A percentile compares a stretch with the other conserved stretches of the same genome.
Conservation (phyloP, 2,797 vertebrate species). For the Loris lydekkerianus region DNA sequence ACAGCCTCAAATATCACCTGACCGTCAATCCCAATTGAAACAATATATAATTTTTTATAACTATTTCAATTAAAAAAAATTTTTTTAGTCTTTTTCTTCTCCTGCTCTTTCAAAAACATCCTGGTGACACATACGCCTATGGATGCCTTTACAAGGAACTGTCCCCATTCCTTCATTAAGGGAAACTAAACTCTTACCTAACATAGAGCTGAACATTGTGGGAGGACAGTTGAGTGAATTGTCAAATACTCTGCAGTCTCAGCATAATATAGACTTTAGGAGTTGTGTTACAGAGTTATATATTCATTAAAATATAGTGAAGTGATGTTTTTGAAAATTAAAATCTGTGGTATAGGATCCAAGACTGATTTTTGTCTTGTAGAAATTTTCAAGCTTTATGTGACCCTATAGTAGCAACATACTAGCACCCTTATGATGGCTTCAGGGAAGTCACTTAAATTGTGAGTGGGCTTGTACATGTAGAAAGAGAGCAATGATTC, state of each 20-base stretch:
- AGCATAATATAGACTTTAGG: not conserved
- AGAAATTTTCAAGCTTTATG: not conserved
- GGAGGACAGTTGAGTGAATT: not conserved
- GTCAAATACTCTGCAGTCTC: not conserved
- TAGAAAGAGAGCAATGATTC: not conserved
- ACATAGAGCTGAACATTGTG: not conserved
- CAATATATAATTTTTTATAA: not conserved
- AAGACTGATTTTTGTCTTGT: constrained; percentile 7
- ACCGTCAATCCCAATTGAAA: constrained; percentile 1
- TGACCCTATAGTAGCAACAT: not conserved
- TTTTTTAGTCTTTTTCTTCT: not conserved
- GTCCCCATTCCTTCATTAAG: not conserved
- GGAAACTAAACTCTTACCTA: not conserved
- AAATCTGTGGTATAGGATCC: not conserved
- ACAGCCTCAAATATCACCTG: not conserved
- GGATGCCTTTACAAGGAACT: not conserved
- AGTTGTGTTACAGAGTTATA: not conserved
- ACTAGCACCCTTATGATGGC: not conserved
- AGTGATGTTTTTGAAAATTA: constrained; percentile 2
- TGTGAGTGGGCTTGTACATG: not conserved
- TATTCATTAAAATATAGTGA: constrained; percentile 10
- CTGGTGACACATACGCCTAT: not conserved
- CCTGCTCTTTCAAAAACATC: not conserved
- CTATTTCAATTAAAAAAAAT: not conserved
- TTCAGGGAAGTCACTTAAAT: constrained; percentile 34